phyloP scores from a whole-genome alignment of 37 sponge, comb jelly and placozoan genomes.

The Haliclona indistincta region DNA sequence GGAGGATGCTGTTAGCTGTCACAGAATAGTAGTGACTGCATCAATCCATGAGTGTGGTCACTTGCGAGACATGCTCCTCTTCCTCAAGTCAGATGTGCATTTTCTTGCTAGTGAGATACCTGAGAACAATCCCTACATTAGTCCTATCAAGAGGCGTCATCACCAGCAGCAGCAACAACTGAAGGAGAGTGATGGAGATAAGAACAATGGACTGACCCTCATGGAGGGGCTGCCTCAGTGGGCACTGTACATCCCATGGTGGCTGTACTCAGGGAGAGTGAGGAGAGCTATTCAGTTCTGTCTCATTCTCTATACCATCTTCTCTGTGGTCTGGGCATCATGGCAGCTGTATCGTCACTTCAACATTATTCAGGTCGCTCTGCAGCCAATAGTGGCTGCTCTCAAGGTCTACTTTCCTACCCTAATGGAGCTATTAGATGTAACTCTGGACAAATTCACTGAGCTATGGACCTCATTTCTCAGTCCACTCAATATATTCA shows the following conservation, averaged over 20 bases:
- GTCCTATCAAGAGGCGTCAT: too few relatives aligned
- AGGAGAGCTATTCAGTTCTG: constrained; percentile 45
- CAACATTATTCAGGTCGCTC: constrained; percentile 52
- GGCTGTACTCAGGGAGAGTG: constrained; percentile 59
- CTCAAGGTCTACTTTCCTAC: constrained; percentile 46
- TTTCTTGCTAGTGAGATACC: too few relatives aligned
- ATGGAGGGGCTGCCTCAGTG: constrained; percentile 74
- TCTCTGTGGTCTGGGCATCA: constrained; percentile 78
- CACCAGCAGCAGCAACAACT: too few relatives aligned
- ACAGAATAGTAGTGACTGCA: constrained; percentile 37
- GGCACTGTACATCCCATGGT: constrained; percentile 74
- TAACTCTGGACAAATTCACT: constrained; percentile 46
- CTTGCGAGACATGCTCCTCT: constrained; percentile 57
- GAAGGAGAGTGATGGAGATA: not conserved
- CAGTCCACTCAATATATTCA: constrained; percentile 68
- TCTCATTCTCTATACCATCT: constrained; percentile 61
- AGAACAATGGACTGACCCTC: constrained; percentile 23
- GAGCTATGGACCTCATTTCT: constrained; percentile 46
- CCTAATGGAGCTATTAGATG: constrained; percentile 48
- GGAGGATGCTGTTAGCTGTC: constrained; percentile 8
- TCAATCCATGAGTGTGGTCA: constrained; percentile 57
- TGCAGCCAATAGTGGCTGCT: constrained; percentile 56
- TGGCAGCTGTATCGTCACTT: constrained; percentile 92
- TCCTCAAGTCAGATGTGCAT: constrained; percentile 16
- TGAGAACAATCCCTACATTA: too few relatives aligned